Evolutionary conservation across 2,113 vertebrate genomes (phyloP).

Genomic region (Cyrtonyx montezumae): DNA sequence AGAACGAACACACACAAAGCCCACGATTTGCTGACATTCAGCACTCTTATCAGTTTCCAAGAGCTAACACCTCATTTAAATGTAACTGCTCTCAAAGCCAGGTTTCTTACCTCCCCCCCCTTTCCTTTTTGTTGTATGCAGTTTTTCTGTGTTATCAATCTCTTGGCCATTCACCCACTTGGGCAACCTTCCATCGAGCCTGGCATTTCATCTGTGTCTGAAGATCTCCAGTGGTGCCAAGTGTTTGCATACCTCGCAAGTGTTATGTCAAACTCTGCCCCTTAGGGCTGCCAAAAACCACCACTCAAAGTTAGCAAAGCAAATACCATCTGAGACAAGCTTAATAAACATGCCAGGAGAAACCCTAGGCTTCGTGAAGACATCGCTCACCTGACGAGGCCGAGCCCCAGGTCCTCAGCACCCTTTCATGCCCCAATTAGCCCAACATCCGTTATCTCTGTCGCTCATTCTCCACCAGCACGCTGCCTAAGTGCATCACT

Average conservation of each 20-base stretch:
- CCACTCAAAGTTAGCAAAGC: conserved; percentile 4
- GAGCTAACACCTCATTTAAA: background rate
- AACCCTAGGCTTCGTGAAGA: background rate
- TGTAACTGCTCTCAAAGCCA: background rate
- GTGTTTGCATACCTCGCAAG: background rate
- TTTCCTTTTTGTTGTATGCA: background rate
- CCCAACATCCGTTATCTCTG: background rate
- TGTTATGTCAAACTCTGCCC: conserved; percentile 28
- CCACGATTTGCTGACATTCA: background rate
- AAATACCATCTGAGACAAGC: conserved; percentile 27
- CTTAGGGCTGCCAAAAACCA: conserved; percentile 11
- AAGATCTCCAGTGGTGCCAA: conserved; percentile 13
- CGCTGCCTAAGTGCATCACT: background rate
- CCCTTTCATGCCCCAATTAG: conserved; percentile 22
- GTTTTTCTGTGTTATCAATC: background rate
- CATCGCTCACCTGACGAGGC: background rate
- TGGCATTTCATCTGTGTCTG: background rate
- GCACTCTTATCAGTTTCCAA: background rate
- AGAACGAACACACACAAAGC: accelerated
- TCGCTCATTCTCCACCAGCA: background rate
- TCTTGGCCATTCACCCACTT: background rate
- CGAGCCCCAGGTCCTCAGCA: background rate
- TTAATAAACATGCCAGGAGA: conserved; percentile 25
- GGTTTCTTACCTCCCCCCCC: too few relatives aligned
- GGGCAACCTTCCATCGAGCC: background rate